Base-by-base conservation (phyloP, 2,113 vertebrate genomes). In the Pelmatolapia mariae region DNA sequence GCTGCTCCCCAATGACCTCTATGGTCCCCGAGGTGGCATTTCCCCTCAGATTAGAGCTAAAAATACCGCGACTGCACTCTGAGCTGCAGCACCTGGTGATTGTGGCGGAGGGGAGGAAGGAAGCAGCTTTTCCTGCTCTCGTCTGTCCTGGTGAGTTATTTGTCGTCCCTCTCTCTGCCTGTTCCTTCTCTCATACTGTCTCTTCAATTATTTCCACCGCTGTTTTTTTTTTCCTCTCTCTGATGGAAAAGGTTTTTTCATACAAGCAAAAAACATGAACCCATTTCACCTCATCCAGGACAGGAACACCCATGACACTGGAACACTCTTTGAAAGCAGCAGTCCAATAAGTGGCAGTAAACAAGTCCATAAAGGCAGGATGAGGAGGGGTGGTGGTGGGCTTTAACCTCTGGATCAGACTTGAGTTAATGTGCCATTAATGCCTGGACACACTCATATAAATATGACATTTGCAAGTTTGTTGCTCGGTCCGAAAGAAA, bases 21-120 rank as follows among this genome's bases (percentile, higher is more conserved):
- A 24, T 87, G 89, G 89, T 84, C 92, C 93, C 66, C 1, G 24
- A 93, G 93, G 94, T 95, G 93, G 89, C 91, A 91, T 82, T 92
- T 94, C 90, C 92, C 85, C 81, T 86, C 87, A 50, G 78, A 89
- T 91, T 89, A 89, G 76, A 68, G 88, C 89, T 94, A 94, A 92
- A 95, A 94, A 93, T 94, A 94, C 76, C 7, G 9, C 11, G 10
- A 5, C 31, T 53, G 80, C 80, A 80, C 80, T 12, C 10, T 38
- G 33, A 84, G 61, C 76, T 3, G 9, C 6, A 33, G 87, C 86
- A 88, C 87, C 88, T 84, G 82, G 86, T 84, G 89, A 93, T 86
- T 63, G n/a, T 90, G 92, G 89, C 43, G 73, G 78, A 89, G 81
- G 79, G 82, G 13, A 91, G 92, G 89, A 91, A 94, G 92, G 94